phyloP scores from a whole-genome alignment of 2,113 vertebrate genomes.

The Marmota flaviventris region DNA sequence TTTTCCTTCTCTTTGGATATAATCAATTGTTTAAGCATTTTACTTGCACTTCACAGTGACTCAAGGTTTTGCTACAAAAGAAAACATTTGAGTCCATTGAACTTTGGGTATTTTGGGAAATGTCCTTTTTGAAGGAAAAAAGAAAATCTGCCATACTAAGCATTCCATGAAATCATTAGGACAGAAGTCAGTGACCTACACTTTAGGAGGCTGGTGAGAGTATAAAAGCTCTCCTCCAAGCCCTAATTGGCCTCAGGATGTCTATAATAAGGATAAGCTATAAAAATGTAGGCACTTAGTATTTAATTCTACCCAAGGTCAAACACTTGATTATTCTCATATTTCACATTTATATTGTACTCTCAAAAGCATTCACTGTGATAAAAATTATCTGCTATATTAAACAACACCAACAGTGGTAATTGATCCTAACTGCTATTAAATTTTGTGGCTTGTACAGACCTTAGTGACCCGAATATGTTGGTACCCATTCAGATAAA shows the following conservation, averaged over 20 bases:
- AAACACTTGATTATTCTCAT: conserved; percentile 43
- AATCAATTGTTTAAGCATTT: conserved; percentile 28
- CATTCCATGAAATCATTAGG: not conserved
- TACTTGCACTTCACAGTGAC: conserved; percentile 3
- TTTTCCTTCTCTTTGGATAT: accelerated
- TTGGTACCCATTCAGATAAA: conserved; percentile 33
- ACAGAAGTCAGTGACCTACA: not conserved
- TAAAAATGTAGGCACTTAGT: not conserved
- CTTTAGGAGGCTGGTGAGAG: not conserved
- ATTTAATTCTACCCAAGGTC: conserved; percentile 58
- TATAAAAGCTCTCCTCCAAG: conserved; percentile 26
- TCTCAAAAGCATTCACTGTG: conserved; percentile 59
- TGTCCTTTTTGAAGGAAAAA: conserved; percentile 28
- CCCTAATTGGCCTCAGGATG: not conserved
- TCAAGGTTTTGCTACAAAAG: conserved; percentile 39
- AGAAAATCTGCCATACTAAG: conserved; percentile 50
- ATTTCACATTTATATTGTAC: not conserved
- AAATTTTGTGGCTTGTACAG: not conserved
- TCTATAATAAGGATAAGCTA: conserved; percentile 13
- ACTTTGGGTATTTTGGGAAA: conserved; percentile 17
- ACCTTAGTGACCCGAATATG: conserved; percentile 11
- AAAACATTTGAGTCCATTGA: conserved; percentile 14
- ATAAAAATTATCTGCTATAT: conserved; percentile 50
- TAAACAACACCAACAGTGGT: not conserved
- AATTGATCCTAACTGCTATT: not conserved